Evolutionary conservation across 2,888 invertebrate genomes (phyloP).

Genomic region (Allygus modestus): DNA sequence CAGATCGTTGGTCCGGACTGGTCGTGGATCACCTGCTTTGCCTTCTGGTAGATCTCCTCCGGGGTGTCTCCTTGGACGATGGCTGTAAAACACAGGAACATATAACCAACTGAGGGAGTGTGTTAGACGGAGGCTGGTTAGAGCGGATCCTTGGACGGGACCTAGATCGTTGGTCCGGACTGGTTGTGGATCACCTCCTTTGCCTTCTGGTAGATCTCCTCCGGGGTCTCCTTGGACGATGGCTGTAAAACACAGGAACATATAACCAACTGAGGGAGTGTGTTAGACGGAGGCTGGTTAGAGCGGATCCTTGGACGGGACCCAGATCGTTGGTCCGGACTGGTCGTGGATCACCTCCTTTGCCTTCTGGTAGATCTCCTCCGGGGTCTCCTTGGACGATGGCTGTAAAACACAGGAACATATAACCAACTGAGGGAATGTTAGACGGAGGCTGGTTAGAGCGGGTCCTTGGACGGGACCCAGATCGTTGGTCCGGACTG

Average conservation of each 20-base stretch:
- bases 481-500: constrained; percentile 97
- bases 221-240: constrained; percentile 98
- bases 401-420: constrained; percentile 79
- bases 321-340: constrained; percentile 98
- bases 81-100: constrained; percentile 79
- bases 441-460: constrained; percentile 78
- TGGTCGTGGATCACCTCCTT: constrained; percentile 97
- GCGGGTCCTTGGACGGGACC: constrained; percentile 97
- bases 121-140: constrained; percentile 76
- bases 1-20: constrained; percentile 98
- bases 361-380: constrained; percentile 96
- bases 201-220: constrained; percentile 96
- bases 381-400: constrained; percentile 98
- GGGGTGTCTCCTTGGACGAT: constrained; percentile 98
- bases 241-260: too few relatives aligned
- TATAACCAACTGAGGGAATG: too few relatives aligned
- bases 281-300: constrained; percentile 77
- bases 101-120: too few relatives aligned
- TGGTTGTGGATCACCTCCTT: too few relatives aligned
- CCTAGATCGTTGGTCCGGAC: constrained; percentile 98
- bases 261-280: too few relatives aligned
- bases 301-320: constrained; percentile 96
- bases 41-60: constrained; percentile 96
- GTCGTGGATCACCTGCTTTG: constrained; percentile 95
- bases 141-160: constrained; percentile 96